Percentiles rank a stretch among this genome's conserved stretches.
Conservation (phyloP, 1,140 invertebrate genomes). For the Drosophila busckii region DNA sequence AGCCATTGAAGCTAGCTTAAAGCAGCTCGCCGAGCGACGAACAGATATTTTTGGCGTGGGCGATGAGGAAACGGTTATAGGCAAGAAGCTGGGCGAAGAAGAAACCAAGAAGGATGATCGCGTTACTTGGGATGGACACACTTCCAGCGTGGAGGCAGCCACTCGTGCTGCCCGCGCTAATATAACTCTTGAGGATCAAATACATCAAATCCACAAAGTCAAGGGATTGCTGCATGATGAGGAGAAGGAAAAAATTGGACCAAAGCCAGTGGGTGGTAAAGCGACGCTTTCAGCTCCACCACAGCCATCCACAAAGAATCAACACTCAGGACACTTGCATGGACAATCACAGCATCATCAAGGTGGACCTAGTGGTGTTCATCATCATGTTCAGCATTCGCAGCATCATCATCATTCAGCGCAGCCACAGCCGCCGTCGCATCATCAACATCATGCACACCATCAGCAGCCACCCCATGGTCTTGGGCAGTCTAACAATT, state of each 20-base stretch:
- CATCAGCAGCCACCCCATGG: slow-evolving; percentile 51
- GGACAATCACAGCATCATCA: slow-evolving; percentile 51
- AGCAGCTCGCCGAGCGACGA: slow-evolving; percentile 97
- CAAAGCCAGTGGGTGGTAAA: slow-evolving; percentile 84
- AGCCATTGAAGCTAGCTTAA: slow-evolving; percentile 96
- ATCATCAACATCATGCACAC: slow-evolving; percentile 43
- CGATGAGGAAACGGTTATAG: slow-evolving; percentile 98
- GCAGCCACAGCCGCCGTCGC: slow-evolving; percentile 27
- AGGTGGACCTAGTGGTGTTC: slow-evolving; percentile 31
- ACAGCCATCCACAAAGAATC: too few relatives aligned
- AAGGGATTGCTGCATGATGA: slow-evolving; percentile 96
- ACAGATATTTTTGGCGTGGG: slow-evolving; percentile 99
- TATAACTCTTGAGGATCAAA: slow-evolving; percentile 97
- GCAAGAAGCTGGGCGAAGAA: slow-evolving; percentile 99
- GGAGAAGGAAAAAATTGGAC: slow-evolving; percentile 95
- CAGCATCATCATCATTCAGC: slow-evolving; percentile 46
- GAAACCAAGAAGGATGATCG: slow-evolving; percentile 92
- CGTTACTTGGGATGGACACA: slow-evolving; percentile 99
- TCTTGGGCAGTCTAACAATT: slow-evolving; percentile 56
- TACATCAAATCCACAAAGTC: slow-evolving; percentile 97
- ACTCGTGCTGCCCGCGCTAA: slow-evolving; percentile 95
- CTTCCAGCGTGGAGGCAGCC: slow-evolving; percentile 94
- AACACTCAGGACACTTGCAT: too few relatives aligned
- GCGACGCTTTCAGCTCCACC: slow-evolving; percentile 56
- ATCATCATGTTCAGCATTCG: slow-evolving; percentile 43